phyloP scores from a whole-genome alignment of 1,140 invertebrate species.

The Drosophila santomea region DNA sequence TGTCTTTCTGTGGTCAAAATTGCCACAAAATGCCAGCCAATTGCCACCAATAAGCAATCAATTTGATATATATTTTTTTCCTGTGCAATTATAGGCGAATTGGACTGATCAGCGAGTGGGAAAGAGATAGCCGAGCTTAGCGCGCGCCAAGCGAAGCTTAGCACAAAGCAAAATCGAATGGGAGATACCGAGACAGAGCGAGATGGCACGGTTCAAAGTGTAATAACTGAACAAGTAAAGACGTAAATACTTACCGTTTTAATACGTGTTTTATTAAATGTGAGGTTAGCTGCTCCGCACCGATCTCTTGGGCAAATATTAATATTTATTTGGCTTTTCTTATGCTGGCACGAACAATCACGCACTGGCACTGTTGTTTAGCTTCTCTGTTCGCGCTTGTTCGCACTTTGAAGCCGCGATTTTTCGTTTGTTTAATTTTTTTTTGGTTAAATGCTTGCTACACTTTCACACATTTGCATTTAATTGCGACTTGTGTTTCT shows the following conservation, averaged over 20 bases:
- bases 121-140: slow-evolving; percentile 9
- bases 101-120: slow-evolving; percentile 20
- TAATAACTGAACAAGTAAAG: slow-evolving; percentile 27
- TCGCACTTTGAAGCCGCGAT: slow-evolving; percentile 40
- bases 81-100: slow-evolving; percentile 32
- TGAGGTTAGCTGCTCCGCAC: slow-evolving; percentile 42
- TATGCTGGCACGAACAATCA: slow-evolving; percentile 16
- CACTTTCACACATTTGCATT: slow-evolving; percentile 82
- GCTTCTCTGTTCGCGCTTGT: slow-evolving; percentile 27
- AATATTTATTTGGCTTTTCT: slow-evolving; percentile 25
- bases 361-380: slow-evolving; percentile 26
- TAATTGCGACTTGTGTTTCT: slow-evolving; percentile 65
- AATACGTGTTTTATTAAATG: slow-evolving; percentile 33
- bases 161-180: slow-evolving; percentile 20
- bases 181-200: slow-evolving; percentile 10
- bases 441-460: slow-evolving; percentile 32
- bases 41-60: not conserved
- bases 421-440: slow-evolving; percentile 5
- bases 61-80: not conserved
- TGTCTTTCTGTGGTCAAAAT: not conserved
- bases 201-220: slow-evolving; percentile 36
- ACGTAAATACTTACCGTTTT: slow-evolving; percentile 68
- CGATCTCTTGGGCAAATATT: slow-evolving; percentile 30
- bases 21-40: not conserved
- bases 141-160: slow-evolving; percentile 58